Evolutionary conservation across 2,797 vertebrate species (phyloP).

Genomic region (Setipinna tenuifilis): DNA sequence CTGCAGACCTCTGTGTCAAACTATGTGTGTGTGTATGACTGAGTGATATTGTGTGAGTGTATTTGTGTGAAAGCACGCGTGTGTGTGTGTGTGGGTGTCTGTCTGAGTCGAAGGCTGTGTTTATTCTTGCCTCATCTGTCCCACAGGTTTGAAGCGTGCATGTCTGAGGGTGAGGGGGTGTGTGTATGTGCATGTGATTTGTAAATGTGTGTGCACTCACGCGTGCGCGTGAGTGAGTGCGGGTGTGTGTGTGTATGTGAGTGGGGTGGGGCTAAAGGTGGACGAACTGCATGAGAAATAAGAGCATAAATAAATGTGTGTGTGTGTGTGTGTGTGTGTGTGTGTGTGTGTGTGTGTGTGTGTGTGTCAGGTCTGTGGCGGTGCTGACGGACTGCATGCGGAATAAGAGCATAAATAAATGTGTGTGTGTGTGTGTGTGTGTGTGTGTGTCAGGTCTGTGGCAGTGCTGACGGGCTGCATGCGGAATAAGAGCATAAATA

Average conservation of each 20-base stretch:
- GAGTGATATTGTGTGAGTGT: background rate
- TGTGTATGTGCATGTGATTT: background rate
- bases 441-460: slow-evolving; percentile 82
- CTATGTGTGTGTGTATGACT: background rate
- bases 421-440: slow-evolving; percentile 13
- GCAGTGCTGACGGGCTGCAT: slow-evolving; percentile 95
- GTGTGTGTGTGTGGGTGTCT: slow-evolving; percentile 22
- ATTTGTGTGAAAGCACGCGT: slow-evolving; percentile 18
- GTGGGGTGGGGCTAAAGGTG: too few species aligned
- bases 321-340: too few species aligned
- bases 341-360: background rate
- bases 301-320: too few species aligned
- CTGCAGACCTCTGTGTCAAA: background rate
- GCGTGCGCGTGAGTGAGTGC: background rate
- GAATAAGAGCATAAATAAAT: slow-evolving; percentile 92
- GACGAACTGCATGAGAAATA: too few species aligned
- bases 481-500: slow-evolving; percentile 92
- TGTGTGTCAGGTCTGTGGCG: slow-evolving; percentile 85
- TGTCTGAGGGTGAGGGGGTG: background rate
- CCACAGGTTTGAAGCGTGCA: too few species aligned
- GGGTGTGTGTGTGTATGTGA: background rate
- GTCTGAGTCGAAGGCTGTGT: too few species aligned
- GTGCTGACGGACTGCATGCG: slow-evolving; percentile 96
- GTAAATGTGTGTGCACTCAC: background rate
- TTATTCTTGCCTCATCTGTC: too few species aligned